These are phyloP conservation scores for Melanotaenia duboulayi DNA, from an alignment of 2,113 vertebrate genomes.

Conservation along the genomic window DNA sequence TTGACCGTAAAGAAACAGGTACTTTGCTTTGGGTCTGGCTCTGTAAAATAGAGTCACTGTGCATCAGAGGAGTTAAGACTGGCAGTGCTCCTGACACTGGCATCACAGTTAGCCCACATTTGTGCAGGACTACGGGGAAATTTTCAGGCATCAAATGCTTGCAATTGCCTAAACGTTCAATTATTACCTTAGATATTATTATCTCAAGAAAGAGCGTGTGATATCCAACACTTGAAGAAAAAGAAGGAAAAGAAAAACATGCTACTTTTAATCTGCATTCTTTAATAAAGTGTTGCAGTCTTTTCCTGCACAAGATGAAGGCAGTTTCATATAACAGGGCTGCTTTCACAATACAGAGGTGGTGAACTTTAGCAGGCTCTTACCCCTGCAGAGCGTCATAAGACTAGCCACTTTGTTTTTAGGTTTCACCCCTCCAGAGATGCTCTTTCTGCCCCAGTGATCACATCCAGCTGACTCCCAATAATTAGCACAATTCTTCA, in stretches of 20 bases:
- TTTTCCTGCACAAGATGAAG: slow-evolving; percentile 56
- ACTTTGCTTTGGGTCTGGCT: slow-evolving; percentile 62
- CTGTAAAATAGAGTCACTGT: slow-evolving; percentile 64
- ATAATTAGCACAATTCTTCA: slow-evolving; percentile 79
- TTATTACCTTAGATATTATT: not conserved
- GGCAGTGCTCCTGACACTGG: slow-evolving; percentile 26
- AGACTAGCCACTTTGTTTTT: slow-evolving; percentile 82
- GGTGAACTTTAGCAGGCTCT: slow-evolving; percentile 76
- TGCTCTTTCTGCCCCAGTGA: slow-evolving; percentile 81
- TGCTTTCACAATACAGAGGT: slow-evolving; percentile 82
- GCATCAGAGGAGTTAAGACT: slow-evolving; percentile 37
- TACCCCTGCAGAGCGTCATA: slow-evolving; percentile 82
- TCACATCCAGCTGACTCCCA: slow-evolving; percentile 75
- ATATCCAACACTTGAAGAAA: not conserved
- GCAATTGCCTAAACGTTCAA: not conserved
- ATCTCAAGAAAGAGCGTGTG: not conserved
- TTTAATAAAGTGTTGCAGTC: slow-evolving; percentile 37
- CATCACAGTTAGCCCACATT: slow-evolving; percentile 8
- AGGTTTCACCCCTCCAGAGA: slow-evolving; percentile 76
- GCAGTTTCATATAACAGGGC: slow-evolving; percentile 67
- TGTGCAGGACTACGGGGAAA: slow-evolving; percentile 10
- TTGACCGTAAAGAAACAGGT: slow-evolving; percentile 55
- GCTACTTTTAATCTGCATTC: slow-evolving; percentile 36
- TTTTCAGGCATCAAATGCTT: not conserved
- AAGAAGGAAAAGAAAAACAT: slow-evolving; percentile 9